Evolutionary conservation across 2,113 vertebrate genomes (phyloP).

Genomic region (Tychaedon coryphoeus): DNA sequence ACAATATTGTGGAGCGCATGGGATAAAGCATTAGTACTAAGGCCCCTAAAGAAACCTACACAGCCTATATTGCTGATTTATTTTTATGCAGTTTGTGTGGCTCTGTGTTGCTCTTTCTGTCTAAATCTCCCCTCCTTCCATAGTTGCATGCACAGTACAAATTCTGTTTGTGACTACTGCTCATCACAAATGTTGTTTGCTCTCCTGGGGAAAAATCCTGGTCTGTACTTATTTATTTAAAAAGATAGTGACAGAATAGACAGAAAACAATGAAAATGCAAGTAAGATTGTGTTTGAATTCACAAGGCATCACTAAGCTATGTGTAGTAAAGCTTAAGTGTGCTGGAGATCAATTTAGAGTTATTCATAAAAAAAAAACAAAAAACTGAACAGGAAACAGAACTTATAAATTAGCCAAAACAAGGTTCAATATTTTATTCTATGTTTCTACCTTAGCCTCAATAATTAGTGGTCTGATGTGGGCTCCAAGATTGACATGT

Average conservation of each 20-base stretch:
- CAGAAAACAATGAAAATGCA: background rate
- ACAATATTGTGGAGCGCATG: rapidly evolving
- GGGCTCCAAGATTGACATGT: background rate
- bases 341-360: background rate
- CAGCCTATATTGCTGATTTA: background rate
- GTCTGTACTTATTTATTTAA: background rate
- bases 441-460: background rate
- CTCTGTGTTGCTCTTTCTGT: background rate
- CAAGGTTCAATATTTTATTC: background rate
- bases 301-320: background rate
- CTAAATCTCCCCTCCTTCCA: background rate
- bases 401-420: background rate
- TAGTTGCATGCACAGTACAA: background rate
- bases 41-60: background rate
- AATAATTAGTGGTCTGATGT: background rate
- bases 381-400: background rate
- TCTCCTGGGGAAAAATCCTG: background rate
- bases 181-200: background rate
- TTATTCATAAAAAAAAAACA: background rate
- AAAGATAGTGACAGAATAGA: background rate
- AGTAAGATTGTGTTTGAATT: background rate
- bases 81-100: background rate
- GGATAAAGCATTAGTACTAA: background rate
- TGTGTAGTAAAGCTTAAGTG: background rate
- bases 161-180: background rate